Base-by-base conservation (phyloP, 2,888 invertebrate species). In the Drosophila koepferae region DNA sequence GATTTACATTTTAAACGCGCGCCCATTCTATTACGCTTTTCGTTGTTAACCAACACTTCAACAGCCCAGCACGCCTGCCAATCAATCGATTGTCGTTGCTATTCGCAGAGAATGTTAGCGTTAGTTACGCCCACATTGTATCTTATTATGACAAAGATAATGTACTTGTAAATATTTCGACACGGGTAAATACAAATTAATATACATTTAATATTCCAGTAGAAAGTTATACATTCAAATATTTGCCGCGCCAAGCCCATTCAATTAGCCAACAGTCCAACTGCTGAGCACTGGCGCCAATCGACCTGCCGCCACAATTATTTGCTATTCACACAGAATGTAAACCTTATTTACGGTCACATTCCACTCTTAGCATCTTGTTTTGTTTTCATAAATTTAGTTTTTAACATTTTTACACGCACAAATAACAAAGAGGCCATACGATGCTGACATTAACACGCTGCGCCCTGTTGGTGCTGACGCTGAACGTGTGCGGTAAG, bases 401-500 rank as follows among this genome's bases (percentile, higher is more conserved):
- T 58, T 43, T 23, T 48, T 60, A 12, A 38, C 40, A 36, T 56
- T 54, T 36, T 18, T 14, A 55, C 2, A 10, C n/a, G 40, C 55
- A 54, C 36, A 58, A 66, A 34, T 40, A 66, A 34, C 12, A 9
- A 63, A 18, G 44, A 55, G 31, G 3, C 40, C 14, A 20, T 1
- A 81, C 43, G 3, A 86, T 83, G 86, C 40, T 51, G 10, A 20
- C 55, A 7, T n/a, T 83, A 40, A 67, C 69, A 49, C 81, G 83
- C 38, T 79, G 71, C 31, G 61, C 67, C 16, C 76, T 86, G n/a
- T 14, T 83, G 51, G 20, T 83, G 16, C 83, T 83, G 4, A 46
- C 81, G 20, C 51, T 83, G n/a, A 38, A 72, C 44, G 58, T 83
- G 6, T 83, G 79, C 59, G 86, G 83, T 83, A 71, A 44, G 86